A percentile compares a stretch with the other conserved stretches of the same genome.
These are phyloP conservation scores for Tetramorium simillimum DNA, from an alignment of 1,140 invertebrate genomes.

Conservation along the genomic window DNA sequence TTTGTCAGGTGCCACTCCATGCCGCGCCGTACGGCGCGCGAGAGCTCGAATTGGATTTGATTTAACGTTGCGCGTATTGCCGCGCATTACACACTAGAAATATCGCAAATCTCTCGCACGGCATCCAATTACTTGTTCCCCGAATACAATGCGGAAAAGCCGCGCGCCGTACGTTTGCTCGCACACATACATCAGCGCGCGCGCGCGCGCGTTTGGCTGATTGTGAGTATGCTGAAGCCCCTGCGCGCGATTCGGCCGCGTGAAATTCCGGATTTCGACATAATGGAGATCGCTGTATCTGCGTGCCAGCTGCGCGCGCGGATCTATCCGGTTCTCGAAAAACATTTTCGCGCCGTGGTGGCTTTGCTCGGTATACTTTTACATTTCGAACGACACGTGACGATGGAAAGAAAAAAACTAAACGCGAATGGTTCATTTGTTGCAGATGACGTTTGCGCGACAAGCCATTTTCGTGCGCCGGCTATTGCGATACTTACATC, in stretches of 20 bases:
- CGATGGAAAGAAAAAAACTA: background rate
- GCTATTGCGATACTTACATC: background rate
- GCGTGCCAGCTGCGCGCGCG: conserved; percentile 66
- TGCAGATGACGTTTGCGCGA: background rate
- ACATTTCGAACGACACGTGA: background rate
- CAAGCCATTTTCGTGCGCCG: background rate
- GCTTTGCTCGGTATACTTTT: conserved; percentile 9
- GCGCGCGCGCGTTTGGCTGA: background rate
- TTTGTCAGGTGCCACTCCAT: conserved; percentile 85
- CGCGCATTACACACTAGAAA: conserved; percentile 84
- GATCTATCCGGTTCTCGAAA: conserved; percentile 45
- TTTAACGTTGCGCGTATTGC: conserved; percentile 84
- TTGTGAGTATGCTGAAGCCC: background rate
- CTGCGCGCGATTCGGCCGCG: conserved; percentile 7
- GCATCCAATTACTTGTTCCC: conserved; percentile 81
- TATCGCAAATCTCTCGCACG: conserved; percentile 83
- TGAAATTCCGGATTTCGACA: conserved; percentile 70
- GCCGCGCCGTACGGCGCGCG: conserved; percentile 78
- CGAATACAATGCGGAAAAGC: conserved; percentile 77
- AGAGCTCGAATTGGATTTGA: conserved; percentile 84
- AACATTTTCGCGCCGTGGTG: conserved; percentile 28
- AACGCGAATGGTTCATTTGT: background rate
- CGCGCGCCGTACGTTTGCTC: conserved; percentile 67
- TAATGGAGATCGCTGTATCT: conserved; percentile 73
- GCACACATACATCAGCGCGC: background rate